These are phyloP conservation scores for Neolamprologus ventralis DNA, from an alignment of 2,113 vertebrate species.

Conservation along the genomic window DNA sequence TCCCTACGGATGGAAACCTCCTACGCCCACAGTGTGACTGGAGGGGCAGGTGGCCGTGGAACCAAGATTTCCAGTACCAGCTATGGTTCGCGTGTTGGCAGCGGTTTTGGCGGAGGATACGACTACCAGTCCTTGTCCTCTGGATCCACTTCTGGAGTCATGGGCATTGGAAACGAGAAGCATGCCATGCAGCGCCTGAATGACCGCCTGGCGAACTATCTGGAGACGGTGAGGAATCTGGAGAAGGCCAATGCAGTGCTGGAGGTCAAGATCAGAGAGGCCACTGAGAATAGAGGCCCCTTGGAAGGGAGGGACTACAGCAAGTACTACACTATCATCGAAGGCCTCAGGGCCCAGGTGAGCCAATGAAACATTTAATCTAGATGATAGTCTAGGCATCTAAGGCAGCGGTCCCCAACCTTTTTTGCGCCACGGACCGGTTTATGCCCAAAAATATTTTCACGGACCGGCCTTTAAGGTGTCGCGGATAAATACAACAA, in stretches of 20 bases:
- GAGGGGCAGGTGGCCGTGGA: constrained; percentile 61
- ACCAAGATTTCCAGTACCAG: constrained; percentile 50
- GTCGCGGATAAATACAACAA: no score
- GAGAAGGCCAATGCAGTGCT: constrained; percentile 67
- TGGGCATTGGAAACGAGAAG: constrained; percentile 63
- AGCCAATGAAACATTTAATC: background rate
- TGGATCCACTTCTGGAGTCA: background rate
- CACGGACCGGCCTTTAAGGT: no score
- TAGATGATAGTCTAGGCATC: background rate
- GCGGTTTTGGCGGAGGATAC: background rate
- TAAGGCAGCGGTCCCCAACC: background rate
- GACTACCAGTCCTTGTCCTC: background rate
- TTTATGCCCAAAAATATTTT: background rate
- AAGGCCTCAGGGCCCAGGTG: constrained; percentile 65
- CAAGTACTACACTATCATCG: constrained; percentile 49
- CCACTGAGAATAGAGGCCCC: constrained; percentile 58
- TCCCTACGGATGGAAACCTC: background rate
- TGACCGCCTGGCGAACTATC: constrained; percentile 68
- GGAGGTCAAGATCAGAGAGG: constrained; percentile 68
- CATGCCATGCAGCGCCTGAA: constrained; percentile 68
- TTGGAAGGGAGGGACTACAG: constrained; percentile 50
- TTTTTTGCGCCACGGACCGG: background rate
- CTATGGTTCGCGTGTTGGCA: constrained; percentile 1
- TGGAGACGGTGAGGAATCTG: constrained; percentile 68
- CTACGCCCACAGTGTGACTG: constrained; percentile 55